Conservation (phyloP, 2,888 invertebrate genomes). For the Embidobia sp. region DNA sequence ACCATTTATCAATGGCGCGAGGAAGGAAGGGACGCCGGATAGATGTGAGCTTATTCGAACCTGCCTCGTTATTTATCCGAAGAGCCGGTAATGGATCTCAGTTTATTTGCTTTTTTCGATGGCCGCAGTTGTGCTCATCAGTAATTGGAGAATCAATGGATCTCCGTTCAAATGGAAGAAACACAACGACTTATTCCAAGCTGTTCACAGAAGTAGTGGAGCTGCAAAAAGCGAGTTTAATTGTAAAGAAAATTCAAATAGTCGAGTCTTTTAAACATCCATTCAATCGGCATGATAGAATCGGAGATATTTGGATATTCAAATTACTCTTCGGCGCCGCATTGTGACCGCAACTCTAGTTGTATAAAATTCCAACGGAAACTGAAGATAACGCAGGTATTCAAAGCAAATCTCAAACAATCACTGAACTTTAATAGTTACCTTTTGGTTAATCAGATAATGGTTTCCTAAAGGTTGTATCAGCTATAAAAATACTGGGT, state of each 20-base stretch:
- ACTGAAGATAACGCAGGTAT: too few relatives aligned
- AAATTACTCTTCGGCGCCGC: not conserved
- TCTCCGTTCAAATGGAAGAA: conserved; percentile 66
- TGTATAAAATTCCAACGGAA: too few relatives aligned
- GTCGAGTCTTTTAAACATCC: not conserved
- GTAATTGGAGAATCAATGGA: conserved; percentile 75
- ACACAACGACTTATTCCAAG: too few relatives aligned
- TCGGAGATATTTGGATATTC: conserved; percentile 9
- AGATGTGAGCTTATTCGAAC: conserved; percentile 74
- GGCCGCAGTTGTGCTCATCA: conserved; percentile 69
- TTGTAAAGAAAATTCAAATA: conserved; percentile 28
- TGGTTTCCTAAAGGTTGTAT: too few relatives aligned
- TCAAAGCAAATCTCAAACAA: too few relatives aligned
- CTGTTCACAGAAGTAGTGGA: conserved; percentile 18
- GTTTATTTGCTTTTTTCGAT: conserved; percentile 54
- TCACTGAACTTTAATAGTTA: too few relatives aligned
- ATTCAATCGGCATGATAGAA: conserved; percentile 34
- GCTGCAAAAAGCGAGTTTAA: conserved; percentile 5
- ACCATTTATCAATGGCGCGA: conserved; percentile 74
- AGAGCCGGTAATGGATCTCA: conserved; percentile 77
- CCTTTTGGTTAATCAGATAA: too few relatives aligned
- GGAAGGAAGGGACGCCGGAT: conserved; percentile 59
- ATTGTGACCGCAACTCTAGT: not conserved
- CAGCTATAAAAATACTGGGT: too few relatives aligned
- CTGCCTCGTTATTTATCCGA: too few relatives aligned